Conservation (phyloP, 2,797 vertebrate genomes). For the Mastacembelus armatus region DNA sequence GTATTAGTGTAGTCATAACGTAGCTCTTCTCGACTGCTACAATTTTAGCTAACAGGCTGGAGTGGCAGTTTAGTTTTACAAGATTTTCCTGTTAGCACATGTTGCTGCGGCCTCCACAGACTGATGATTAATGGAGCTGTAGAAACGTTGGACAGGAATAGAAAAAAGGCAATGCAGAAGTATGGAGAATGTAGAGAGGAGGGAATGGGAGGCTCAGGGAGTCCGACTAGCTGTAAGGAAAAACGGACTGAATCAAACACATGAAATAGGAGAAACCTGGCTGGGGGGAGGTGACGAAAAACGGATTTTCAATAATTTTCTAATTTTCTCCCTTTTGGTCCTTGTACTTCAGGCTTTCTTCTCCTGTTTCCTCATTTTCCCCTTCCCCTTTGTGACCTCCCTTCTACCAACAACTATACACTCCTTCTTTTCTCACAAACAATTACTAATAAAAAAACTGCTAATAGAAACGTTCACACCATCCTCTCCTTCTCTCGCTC, state of each 20-base stretch:
- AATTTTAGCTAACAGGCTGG: not conserved
- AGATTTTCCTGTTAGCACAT: not conserved
- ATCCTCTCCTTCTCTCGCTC: not conserved
- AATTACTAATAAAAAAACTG: constrained; percentile 38
- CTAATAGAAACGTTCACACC: constrained; percentile 47
- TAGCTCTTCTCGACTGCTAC: too few species aligned
- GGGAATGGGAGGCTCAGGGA: not conserved
- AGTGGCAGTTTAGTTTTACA: constrained; percentile 3
- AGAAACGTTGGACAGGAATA: constrained; percentile 2
- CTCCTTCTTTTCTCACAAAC: constrained; percentile 6
- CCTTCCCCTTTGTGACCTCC: too few species aligned
- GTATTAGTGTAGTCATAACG: too few species aligned
- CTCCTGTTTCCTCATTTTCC: not conserved
- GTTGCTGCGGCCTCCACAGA: not conserved
- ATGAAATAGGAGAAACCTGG: not conserved
- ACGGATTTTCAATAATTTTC: too few species aligned
- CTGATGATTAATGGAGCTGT: constrained; percentile 24
- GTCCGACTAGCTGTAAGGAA: too few species aligned
- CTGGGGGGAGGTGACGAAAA: too few species aligned
- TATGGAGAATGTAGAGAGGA: not conserved
- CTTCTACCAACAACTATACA: not conserved
- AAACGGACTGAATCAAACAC: not conserved
- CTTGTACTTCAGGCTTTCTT: not conserved
- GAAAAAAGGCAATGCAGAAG: too few species aligned
- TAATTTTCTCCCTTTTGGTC: too few species aligned